A percentile compares a stretch with the other conserved stretches of the same genome.
These are phyloP conservation scores for Noctua fimbriata DNA, from an alignment of 2,888 invertebrate species.

Conservation along the genomic window DNA sequence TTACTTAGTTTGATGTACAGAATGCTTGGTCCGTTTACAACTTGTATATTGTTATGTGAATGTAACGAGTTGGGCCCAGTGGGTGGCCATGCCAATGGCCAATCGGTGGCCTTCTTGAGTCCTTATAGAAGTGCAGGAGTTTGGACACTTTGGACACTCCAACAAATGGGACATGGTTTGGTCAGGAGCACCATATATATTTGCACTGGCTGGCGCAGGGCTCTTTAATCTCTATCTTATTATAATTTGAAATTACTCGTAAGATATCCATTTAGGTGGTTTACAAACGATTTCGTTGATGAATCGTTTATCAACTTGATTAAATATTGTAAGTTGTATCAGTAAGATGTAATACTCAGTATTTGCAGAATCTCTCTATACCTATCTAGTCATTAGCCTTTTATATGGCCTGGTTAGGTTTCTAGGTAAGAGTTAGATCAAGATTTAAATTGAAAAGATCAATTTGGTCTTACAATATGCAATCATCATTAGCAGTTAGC, in stretches of 20 bases:
- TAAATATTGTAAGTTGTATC: neutral
- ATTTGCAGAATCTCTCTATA: constrained; percentile 2
- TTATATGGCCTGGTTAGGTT: neutral
- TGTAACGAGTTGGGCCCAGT: neutral
- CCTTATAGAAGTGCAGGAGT: neutral
- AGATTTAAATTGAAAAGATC: constrained; percentile 19
- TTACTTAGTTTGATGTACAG: neutral
- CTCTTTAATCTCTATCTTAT: no score
- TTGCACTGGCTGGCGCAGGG: neutral
- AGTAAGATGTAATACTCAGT: constrained; percentile 7
- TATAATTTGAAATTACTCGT: neutral
- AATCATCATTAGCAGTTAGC: constrained; percentile 8
- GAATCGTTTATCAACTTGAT: neutral
- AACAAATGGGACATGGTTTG: neutral
- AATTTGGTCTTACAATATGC: neutral
- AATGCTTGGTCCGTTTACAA: neutral
- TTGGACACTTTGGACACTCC: neutral
- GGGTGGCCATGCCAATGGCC: neutral
- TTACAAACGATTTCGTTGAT: neutral
- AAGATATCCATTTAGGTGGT: neutral
- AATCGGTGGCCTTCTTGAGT: neutral
- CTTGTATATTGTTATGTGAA: neutral
- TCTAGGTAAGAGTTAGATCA: neutral
- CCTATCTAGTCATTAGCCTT: neutral
- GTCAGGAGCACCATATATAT: neutral